phyloP scores from a whole-genome alignment of 2,888 invertebrate genomes.

The Acleris literana region DNA sequence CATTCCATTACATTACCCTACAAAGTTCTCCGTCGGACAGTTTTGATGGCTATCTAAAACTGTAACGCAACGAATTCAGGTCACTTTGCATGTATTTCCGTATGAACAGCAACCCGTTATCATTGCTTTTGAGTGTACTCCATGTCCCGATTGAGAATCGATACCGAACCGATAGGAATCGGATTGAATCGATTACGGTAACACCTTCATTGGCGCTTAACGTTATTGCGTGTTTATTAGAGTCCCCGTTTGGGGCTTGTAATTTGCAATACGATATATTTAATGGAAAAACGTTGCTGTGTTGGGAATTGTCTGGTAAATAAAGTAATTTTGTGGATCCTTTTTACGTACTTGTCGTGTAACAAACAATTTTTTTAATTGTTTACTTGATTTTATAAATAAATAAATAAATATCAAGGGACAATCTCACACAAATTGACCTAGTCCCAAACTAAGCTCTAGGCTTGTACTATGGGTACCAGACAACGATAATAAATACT shows the following conservation, averaged over 20 bases:
- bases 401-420: too few relatives aligned
- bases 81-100: too few relatives aligned
- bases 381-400: too few relatives aligned
- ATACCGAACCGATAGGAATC: constrained; percentile 60
- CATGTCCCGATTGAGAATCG: constrained; percentile 48
- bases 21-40: too few relatives aligned
- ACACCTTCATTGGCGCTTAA: constrained; percentile 61
- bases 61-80: constrained; percentile 3
- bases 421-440: too few relatives aligned
- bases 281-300: constrained; percentile 46
- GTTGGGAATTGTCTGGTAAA: constrained; percentile 16
- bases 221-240: constrained; percentile 72
- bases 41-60: constrained; percentile 46
- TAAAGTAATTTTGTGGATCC: constrained; percentile 18
- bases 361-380: too few relatives aligned
- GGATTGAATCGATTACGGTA: constrained; percentile 65
- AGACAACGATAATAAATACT: too few relatives aligned
- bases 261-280: constrained; percentile 51
- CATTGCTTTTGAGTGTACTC: not conserved
- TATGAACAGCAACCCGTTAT: constrained; percentile 6
- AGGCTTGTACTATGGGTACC: too few relatives aligned
- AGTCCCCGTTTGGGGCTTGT: constrained; percentile 55
- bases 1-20: too few relatives aligned
- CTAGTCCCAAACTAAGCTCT: too few relatives aligned
- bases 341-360: not conserved